A percentile compares a stretch with the other conserved stretches of the same genome.
Evolutionary conservation across 2,113 vertebrate species (phyloP).

Genomic region (Leptocoma aspasia): DNA sequence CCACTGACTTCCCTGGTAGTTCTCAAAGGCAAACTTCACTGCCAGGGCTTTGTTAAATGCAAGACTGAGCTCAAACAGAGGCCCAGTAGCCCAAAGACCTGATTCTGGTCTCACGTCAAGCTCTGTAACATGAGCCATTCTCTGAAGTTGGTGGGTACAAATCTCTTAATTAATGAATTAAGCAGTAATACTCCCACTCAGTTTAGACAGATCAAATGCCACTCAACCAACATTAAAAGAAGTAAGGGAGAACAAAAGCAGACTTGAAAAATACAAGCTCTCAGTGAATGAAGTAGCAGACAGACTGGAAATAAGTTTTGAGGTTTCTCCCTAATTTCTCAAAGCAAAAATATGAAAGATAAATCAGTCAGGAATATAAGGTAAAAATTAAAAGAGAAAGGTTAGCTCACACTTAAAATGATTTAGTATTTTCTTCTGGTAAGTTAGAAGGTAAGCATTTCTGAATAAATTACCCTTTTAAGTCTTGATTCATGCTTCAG

Average conservation of each 20-base stretch:
- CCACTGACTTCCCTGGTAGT: neutral
- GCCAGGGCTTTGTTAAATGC: neutral
- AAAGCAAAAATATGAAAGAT: neutral
- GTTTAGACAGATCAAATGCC: neutral
- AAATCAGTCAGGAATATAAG: neutral
- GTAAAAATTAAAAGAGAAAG: neutral
- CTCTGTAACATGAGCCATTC: neutral
- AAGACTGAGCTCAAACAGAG: neutral
- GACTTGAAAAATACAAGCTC: neutral
- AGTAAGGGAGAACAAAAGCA: neutral
- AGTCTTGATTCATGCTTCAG: neutral
- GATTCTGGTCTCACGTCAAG: neutral
- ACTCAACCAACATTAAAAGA: neutral
- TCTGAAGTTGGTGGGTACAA: neutral
- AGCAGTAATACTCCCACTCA: neutral
- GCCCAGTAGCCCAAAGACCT: neutral
- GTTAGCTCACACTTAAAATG: neutral
- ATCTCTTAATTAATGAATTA: neutral
- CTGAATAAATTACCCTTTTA: slow-evolving; percentile 18
- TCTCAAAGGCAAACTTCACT: neutral
- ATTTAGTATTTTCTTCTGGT: neutral
- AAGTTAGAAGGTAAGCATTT: neutral
- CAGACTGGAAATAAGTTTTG: neutral
- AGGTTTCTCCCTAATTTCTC: neutral
- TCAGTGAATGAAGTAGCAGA: neutral